A percentile compares a stretch with the other conserved stretches of the same genome.
phyloP scores from a whole-genome alignment of 2,888 invertebrate genomes.

The Drosophila pegasa region DNA sequence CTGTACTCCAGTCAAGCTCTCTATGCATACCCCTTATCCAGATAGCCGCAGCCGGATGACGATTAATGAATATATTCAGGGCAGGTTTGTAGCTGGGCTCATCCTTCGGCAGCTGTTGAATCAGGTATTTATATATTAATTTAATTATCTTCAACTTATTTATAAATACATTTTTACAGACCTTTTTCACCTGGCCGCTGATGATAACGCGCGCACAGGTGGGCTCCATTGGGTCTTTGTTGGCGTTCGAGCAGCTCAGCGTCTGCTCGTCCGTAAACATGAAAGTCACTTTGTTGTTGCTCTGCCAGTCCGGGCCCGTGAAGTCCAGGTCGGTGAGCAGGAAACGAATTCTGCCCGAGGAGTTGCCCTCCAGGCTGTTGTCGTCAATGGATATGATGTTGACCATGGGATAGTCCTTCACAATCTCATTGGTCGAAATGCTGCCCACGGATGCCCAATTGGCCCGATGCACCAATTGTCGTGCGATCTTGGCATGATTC shows the following conservation, averaged over 20 bases:
- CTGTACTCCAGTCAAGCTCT: too few relatives aligned
- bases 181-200: slow-evolving; percentile 81
- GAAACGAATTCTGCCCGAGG: slow-evolving; percentile 83
- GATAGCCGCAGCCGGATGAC: slow-evolving; percentile 82
- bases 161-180: too few relatives aligned
- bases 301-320: slow-evolving; percentile 83
- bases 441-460: slow-evolving; percentile 84
- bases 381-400: slow-evolving; percentile 85
- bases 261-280: slow-evolving; percentile 82
- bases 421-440: slow-evolving; percentile 77
- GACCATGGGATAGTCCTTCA: slow-evolving; percentile 84
- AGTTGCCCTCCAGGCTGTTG: slow-evolving; percentile 61
- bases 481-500: slow-evolving; percentile 83
- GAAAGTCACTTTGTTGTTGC: slow-evolving; percentile 81
- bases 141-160: too few relatives aligned
- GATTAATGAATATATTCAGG: slow-evolving; percentile 69
- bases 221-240: slow-evolving; percentile 85
- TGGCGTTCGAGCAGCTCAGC: slow-evolving; percentile 73
- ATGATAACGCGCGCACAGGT: slow-evolving; percentile 82
- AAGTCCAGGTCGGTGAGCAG: slow-evolving; percentile 84
- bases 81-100: slow-evolving; percentile 64
- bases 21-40: slow-evolving; percentile 76
- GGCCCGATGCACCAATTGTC: slow-evolving; percentile 82
- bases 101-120: slow-evolving; percentile 59
- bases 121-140: not conserved